Evolutionary conservation across 1,140 invertebrate genomes (phyloP).

Genomic region (Triops cancriformis): DNA sequence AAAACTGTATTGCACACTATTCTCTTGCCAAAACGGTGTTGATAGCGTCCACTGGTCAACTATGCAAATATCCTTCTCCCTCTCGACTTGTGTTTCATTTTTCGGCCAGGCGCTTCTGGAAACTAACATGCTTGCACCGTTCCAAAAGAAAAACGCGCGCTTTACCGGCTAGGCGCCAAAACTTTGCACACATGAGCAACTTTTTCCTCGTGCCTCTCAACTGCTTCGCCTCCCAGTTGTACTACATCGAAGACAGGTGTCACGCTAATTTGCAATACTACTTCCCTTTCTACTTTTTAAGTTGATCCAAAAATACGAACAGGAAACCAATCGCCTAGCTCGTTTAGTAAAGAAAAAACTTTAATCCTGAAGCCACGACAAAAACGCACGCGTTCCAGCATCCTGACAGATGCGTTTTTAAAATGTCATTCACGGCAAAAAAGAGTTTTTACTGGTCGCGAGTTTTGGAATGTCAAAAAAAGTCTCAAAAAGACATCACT

Average conservation of each 20-base stretch:
- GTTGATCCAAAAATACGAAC: background rate
- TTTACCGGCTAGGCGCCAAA: background rate
- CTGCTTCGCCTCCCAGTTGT: background rate
- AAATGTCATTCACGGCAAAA: background rate
- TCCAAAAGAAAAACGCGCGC: background rate
- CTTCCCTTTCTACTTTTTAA: background rate
- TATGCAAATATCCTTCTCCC: background rate
- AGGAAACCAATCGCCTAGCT: background rate
- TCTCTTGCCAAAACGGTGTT: background rate
- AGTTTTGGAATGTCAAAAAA: background rate
- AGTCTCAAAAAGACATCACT: background rate
- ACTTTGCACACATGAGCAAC: constrained; percentile 6
- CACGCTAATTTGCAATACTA: constrained; percentile 8
- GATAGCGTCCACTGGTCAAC: background rate
- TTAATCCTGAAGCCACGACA: background rate
- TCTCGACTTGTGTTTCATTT: background rate
- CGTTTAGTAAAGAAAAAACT: background rate
- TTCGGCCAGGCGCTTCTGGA: background rate
- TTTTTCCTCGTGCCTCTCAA: constrained; percentile 10
- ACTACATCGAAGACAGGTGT: constrained; percentile 10
- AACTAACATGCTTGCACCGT: background rate
- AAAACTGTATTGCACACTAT: background rate
- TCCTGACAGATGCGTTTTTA: constrained; percentile 1
- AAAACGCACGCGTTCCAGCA: background rate
- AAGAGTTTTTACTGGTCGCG: background rate